Conservation (phyloP, 37 sponge, comb jelly and placozoan genomes). For the Aplysina aerophoba region DNA sequence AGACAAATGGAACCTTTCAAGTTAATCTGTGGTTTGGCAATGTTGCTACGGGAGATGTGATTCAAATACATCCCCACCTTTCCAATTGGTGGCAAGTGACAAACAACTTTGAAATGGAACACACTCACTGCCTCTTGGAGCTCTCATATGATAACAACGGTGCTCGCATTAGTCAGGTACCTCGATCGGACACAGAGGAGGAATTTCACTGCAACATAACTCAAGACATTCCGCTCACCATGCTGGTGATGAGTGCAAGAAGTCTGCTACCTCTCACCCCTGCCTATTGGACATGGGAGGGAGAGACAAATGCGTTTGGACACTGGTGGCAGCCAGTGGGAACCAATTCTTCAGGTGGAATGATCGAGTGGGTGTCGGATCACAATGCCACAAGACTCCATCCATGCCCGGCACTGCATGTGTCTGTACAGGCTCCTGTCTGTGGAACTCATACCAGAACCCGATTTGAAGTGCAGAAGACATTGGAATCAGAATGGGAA, state of each 20-base stretch:
- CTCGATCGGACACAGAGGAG: neutral
- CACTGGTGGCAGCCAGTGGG: conserved; percentile 2
- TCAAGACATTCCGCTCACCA: neutral
- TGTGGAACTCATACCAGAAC: conserved; percentile 39
- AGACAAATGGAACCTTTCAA: no score
- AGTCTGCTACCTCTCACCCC: no score
- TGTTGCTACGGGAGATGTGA: conserved; percentile 5
- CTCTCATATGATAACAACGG: neutral
- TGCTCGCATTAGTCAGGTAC: neutral
- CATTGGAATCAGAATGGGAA: neutral
- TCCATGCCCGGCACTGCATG: conserved; percentile 13
- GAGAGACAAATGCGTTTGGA: neutral
- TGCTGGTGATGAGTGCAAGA: neutral
- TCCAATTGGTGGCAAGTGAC: neutral
- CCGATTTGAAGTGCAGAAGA: conserved; percentile 8
- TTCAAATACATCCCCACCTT: neutral
- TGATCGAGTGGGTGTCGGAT: neutral
- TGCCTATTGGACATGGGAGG: no score
- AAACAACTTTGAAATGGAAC: neutral
- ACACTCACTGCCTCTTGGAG: neutral
- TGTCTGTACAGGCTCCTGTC: conserved; percentile 28
- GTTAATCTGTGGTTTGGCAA: neutral
- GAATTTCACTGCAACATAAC: neutral
- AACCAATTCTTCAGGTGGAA: no score
- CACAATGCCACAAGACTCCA: neutral